phyloP scores from a whole-genome alignment of 92 coral and sea anemone genomes.

The Siderastrea radians region DNA sequence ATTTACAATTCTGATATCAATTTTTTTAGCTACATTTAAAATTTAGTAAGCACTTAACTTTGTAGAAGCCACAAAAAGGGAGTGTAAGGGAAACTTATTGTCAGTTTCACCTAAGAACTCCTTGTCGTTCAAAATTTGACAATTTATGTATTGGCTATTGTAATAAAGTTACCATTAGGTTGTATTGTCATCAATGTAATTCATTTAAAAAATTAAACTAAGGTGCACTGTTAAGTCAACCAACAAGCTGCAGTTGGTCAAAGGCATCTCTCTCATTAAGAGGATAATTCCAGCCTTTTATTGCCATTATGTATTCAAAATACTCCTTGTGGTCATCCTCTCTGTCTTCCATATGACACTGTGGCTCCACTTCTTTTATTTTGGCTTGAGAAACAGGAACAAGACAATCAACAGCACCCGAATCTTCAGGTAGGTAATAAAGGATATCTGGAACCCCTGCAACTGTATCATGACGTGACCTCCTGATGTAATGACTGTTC shows the following conservation, averaged over 20 bases:
- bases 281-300: slow-evolving; percentile 71
- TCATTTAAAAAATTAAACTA: not conserved
- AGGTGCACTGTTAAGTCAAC: slow-evolving; percentile 32
- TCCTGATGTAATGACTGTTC: slow-evolving; percentile 77
- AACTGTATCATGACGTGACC: slow-evolving; percentile 73
- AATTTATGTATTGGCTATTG: slow-evolving; percentile 8
- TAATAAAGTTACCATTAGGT: slow-evolving; percentile 12
- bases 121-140: slow-evolving; percentile 28
- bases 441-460: slow-evolving; percentile 81
- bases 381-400: slow-evolving; percentile 52
- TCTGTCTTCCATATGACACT: slow-evolving; percentile 58
- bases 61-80: slow-evolving; percentile 9
- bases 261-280: slow-evolving; percentile 73
- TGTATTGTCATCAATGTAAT: not conserved
- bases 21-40: slow-evolving; percentile 7
- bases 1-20: not conserved
- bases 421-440: slow-evolving; percentile 67
- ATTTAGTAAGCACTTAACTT: not conserved
- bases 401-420: slow-evolving; percentile 69
- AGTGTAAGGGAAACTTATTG: not conserved
- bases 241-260: slow-evolving; percentile 57
- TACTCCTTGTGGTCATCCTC: slow-evolving; percentile 75
- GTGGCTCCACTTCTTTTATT: slow-evolving; percentile 61
- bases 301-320: slow-evolving; percentile 73
- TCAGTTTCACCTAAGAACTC: not conserved